A percentile compares a stretch with the other conserved stretches of the same genome.
phyloP scores from a whole-genome alignment of 30 jellyfish, hydroid and myxozoan species.

The Catostylus mosaicus region DNA sequence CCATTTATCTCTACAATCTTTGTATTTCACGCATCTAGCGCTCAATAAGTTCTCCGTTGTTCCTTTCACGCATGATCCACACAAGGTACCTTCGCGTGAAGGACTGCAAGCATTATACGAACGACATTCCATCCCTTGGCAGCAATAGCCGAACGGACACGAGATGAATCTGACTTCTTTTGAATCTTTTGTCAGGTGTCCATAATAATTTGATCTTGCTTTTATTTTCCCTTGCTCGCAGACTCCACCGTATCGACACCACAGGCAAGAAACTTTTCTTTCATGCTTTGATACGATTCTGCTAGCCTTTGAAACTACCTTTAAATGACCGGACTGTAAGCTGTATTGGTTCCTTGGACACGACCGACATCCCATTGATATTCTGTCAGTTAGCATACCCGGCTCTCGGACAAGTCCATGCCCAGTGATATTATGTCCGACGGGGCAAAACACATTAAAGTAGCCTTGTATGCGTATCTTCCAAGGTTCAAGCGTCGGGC shows the following conservation, averaged over 20 bases:
- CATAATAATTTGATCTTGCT: slow-evolving; percentile 87
- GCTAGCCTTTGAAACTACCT: slow-evolving; percentile 47
- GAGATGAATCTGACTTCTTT: slow-evolving; percentile 79
- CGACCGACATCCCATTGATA: slow-evolving; percentile 82
- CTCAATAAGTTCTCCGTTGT: slow-evolving; percentile 81
- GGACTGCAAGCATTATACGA: slow-evolving; percentile 79
- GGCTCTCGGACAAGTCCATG: slow-evolving; percentile 79
- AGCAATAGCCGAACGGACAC: slow-evolving; percentile 92
- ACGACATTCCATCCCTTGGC: slow-evolving; percentile 77
- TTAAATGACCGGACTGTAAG: slow-evolving; percentile 74
- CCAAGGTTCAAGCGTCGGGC: slow-evolving; percentile 93
- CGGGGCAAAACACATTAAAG: slow-evolving; percentile 85
- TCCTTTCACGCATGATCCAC: slow-evolving; percentile 89
- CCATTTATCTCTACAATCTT: slow-evolving; percentile 84
- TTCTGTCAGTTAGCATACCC: slow-evolving; percentile 57
- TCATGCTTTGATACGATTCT: slow-evolving; percentile 1
- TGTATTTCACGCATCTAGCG: slow-evolving; percentile 66
- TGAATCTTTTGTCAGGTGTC: slow-evolving; percentile 65
- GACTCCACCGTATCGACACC: slow-evolving; percentile 92
- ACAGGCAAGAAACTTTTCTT: slow-evolving; percentile 62
- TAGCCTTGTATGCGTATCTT: slow-evolving; percentile 64
- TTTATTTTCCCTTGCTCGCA: slow-evolving; percentile 83
- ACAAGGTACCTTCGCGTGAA: slow-evolving; percentile 62
- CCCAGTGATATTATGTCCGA: slow-evolving; percentile 84
- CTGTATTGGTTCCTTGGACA: slow-evolving; percentile 86